A percentile compares a stretch with the other conserved stretches of the same genome.
Conservation (phyloP, 1,140 invertebrate genomes). For the Eufriesea mexicana region DNA sequence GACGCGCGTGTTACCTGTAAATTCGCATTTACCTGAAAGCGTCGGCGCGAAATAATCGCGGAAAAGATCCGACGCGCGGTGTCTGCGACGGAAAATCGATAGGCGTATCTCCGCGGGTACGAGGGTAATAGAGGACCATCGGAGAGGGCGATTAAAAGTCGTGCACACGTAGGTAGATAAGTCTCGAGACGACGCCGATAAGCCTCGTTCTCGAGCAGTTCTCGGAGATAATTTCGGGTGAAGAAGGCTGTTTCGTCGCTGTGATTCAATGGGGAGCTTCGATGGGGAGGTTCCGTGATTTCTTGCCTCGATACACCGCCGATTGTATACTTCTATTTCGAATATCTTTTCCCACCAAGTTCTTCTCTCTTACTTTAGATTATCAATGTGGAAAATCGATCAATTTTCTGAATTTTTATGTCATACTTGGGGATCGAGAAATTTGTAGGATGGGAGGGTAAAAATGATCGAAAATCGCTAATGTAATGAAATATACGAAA, state of each 20-base stretch:
- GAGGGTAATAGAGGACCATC: neutral
- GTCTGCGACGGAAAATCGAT: conserved; percentile 23
- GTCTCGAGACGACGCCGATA: neutral
- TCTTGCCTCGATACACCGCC: no score
- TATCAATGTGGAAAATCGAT: no score
- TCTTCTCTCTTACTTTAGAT: no score
- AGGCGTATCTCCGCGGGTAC: neutral
- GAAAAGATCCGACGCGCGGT: conserved; percentile 4
- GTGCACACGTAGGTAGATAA: conserved; percentile 9
- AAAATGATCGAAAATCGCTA: no score
- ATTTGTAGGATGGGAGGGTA: no score
- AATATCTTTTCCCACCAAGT: no score
- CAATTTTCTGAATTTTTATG: no score
- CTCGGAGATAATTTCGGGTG: neutral
- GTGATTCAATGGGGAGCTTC: neutral
- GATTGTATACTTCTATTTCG: no score
- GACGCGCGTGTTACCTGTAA: conserved; percentile 12
- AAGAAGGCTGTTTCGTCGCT: neutral
- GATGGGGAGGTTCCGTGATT: neutral
- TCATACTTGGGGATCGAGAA: no score
- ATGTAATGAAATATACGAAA: no score
- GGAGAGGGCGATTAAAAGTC: conserved; percentile 22
- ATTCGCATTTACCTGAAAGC: conserved; percentile 33
- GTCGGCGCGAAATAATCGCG: conserved; percentile 27
- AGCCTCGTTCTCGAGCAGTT: neutral